phyloP scores from a whole-genome alignment of 2,797 vertebrate genomes.

The Eulemur mongoz region DNA sequence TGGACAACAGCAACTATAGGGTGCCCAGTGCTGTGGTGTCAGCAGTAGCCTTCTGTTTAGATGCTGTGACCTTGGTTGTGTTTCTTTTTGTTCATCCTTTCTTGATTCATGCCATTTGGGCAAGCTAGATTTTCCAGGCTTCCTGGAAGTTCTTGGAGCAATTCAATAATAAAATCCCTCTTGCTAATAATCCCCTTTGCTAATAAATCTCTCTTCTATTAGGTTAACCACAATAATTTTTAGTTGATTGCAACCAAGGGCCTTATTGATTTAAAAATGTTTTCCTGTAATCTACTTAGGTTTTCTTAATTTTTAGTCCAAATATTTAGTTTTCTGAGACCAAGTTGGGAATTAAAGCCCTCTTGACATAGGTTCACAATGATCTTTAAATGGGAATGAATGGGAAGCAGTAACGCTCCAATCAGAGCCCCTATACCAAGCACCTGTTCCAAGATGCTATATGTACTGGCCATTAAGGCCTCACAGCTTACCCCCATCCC shows the following conservation, averaged over 20 bases:
- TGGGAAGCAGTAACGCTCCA: not conserved
- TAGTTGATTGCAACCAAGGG: slow-evolving; percentile 5
- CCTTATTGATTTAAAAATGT: not conserved
- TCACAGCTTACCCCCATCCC: not conserved
- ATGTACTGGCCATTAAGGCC: not conserved
- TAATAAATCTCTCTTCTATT: slow-evolving; percentile 1
- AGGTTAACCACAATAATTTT: not conserved
- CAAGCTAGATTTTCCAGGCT: not conserved
- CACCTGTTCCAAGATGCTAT: not conserved
- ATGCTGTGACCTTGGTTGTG: not conserved
- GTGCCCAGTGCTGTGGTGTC: not conserved
- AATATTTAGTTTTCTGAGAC: not conserved
- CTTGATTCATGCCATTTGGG: not conserved
- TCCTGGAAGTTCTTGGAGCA: not conserved
- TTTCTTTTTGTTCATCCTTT: not conserved
- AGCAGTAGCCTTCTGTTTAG: not conserved
- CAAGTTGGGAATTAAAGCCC: not conserved
- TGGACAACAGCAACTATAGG: not conserved
- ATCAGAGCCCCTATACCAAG: not conserved
- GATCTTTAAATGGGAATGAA: not conserved
- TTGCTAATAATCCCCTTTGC: not conserved
- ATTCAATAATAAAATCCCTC: not conserved
- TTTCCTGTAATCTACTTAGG: not conserved
- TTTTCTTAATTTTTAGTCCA: slow-evolving; percentile 13
- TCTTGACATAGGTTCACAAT: not conserved